These are phyloP conservation scores for Leucoraja erinaceus DNA, from an alignment of 2,113 vertebrate species.

Conservation along the genomic window DNA sequence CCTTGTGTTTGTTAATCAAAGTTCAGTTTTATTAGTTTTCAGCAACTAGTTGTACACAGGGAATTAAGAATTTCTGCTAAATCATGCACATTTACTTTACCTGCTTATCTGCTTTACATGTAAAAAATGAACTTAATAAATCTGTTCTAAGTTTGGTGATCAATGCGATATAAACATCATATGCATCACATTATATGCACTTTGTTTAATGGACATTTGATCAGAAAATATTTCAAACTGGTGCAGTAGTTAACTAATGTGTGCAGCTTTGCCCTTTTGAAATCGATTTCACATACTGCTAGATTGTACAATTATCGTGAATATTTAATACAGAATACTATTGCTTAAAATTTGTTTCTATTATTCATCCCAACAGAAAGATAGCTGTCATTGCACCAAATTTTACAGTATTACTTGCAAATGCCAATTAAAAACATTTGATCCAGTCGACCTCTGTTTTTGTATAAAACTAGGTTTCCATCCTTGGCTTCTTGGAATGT, in stretches of 20 bases:
- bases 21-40: neutral
- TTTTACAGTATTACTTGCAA: neutral
- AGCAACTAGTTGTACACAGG: neutral
- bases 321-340: neutral
- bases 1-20: neutral
- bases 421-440: neutral
- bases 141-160: neutral
- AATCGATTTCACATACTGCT: no score
- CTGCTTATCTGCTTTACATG: neutral
- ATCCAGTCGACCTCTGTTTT: neutral
- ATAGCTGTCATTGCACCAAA: neutral
- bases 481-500: neutral
- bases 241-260: neutral
- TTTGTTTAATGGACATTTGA: neutral
- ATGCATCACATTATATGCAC: no score
- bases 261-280: neutral
- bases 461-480: neutral
- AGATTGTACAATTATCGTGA: neutral
- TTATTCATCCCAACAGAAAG: neutral
- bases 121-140: neutral
- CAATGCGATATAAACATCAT: neutral
- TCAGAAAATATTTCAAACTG: neutral
- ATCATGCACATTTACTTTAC: neutral
- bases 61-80: neutral
- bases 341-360: no score